phyloP scores from a whole-genome alignment of 23 tunicate genomes.

The Trididemnum clinides region DNA sequence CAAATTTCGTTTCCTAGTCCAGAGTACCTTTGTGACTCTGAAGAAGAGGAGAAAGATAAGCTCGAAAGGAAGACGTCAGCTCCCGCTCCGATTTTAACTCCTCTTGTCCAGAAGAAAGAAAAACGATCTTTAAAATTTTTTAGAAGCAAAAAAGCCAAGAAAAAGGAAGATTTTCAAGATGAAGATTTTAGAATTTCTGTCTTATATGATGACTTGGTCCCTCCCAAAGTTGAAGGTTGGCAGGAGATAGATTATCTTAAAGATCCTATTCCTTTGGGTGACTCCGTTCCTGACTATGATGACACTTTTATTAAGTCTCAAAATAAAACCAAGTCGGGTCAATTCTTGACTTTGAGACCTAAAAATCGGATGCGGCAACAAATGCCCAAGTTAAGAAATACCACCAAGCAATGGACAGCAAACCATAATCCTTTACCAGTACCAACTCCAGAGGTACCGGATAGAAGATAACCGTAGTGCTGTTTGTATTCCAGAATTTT shows the following conservation, averaged over 20 bases:
- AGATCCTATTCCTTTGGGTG: background rate
- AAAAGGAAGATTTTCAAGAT: background rate
- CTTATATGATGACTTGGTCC: conserved; percentile 50
- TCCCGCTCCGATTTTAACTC: background rate
- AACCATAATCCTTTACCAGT: conserved; percentile 61
- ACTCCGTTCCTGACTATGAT: background rate
- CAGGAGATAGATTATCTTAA: conserved; percentile 53
- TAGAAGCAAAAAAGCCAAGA: conserved; percentile 28
- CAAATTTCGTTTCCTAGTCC: background rate
- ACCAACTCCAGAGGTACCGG: conserved; percentile 75
- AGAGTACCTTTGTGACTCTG: background rate
- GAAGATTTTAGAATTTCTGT: conserved; percentile 53
- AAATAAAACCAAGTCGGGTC: background rate
- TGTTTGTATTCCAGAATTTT: no score
- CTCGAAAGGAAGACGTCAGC: background rate
- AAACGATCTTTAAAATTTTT: background rate
- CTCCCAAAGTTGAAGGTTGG: conserved; percentile 63
- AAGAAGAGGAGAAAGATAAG: background rate
- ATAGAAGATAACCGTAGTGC: no score
- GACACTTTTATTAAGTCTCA: background rate
- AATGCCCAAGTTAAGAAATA: conserved; percentile 64
- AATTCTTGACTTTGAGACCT: conserved; percentile 75
- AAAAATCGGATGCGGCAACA: conserved; percentile 69
- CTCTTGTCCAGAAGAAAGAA: conserved; percentile 10
- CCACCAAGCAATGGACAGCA: conserved; percentile 43